A percentile compares a stretch with the other conserved stretches of the same genome.
Conservation (phyloP, 2,113 vertebrate genomes). For the Leptodactylus fuscus region DNA sequence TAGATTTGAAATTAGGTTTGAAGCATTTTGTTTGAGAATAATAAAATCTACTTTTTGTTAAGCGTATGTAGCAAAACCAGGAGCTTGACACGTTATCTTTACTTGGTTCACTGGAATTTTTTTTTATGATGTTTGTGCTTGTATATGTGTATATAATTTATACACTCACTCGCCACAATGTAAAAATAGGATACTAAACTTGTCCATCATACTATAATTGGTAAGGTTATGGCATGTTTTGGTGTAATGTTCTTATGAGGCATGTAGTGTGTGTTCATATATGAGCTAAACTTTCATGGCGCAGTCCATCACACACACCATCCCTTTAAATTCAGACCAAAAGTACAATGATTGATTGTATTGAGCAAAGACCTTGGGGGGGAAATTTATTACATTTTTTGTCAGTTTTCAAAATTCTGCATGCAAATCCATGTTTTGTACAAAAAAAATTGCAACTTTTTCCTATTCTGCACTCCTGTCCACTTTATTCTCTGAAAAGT, state of each 20-base stretch:
- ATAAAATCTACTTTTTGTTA: neutral
- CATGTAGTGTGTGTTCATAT: neutral
- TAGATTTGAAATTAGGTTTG: neutral
- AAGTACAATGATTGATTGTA: neutral
- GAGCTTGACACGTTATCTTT: neutral
- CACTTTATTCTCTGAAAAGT: too few relatives aligned
- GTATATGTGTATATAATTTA: neutral
- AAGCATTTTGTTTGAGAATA: neutral
- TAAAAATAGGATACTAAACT: constrained; percentile 10
- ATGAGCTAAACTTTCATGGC: constrained; percentile 2
- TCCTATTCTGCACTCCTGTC: too few relatives aligned
- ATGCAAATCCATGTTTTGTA: too few relatives aligned
- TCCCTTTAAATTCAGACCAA: neutral
- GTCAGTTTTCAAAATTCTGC: too few relatives aligned
- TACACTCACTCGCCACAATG: neutral
- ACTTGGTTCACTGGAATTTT: neutral
- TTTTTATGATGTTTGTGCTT: neutral
- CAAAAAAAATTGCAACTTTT: too few relatives aligned
- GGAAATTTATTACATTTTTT: too few relatives aligned
- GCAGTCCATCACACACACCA: neutral
- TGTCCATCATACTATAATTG: neutral
- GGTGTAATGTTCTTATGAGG: neutral
- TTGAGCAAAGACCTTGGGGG: too few relatives aligned
- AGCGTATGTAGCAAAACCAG: neutral
- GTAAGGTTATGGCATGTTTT: neutral